A percentile compares a stretch with the other conserved stretches of the same genome.
Conservation (phyloP, 2,797 vertebrate genomes). For the Liasis olivaceus region DNA sequence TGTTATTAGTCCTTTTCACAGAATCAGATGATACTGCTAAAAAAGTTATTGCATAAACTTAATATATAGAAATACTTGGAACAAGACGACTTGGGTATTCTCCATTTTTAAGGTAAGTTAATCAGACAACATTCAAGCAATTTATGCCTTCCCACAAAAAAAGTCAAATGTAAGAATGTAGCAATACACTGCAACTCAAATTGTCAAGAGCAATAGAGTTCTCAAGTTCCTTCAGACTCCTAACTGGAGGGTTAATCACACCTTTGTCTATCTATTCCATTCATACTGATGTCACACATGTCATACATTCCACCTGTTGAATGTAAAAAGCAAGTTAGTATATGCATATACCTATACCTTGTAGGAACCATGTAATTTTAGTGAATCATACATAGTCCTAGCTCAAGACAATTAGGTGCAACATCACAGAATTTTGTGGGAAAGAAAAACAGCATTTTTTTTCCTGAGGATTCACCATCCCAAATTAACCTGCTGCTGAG, state of each 20-base stretch:
- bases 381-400: no score
- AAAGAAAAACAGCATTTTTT: background rate
- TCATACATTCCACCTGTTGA: background rate
- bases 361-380: no score
- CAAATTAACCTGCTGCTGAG: background rate
- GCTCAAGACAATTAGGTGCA: no score
- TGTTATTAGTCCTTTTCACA: slow-evolving; percentile 49
- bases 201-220: slow-evolving; percentile 18
- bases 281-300: background rate
- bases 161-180: background rate
- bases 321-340: background rate
- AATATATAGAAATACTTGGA: slow-evolving; percentile 12
- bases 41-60: slow-evolving; percentile 5
- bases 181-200: slow-evolving; percentile 18
- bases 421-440: background rate
- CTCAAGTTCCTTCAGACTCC: background rate
- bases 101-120: background rate
- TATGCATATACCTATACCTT: background rate
- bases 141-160: background rate
- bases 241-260: background rate
- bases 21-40: slow-evolving; percentile 40
- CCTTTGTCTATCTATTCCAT: background rate
- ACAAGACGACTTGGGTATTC: background rate
- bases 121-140: background rate
- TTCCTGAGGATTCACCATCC: background rate